Base-by-base conservation (phyloP, 1,140 invertebrate genomes). In the Meloidogyne chitwoodi region DNA sequence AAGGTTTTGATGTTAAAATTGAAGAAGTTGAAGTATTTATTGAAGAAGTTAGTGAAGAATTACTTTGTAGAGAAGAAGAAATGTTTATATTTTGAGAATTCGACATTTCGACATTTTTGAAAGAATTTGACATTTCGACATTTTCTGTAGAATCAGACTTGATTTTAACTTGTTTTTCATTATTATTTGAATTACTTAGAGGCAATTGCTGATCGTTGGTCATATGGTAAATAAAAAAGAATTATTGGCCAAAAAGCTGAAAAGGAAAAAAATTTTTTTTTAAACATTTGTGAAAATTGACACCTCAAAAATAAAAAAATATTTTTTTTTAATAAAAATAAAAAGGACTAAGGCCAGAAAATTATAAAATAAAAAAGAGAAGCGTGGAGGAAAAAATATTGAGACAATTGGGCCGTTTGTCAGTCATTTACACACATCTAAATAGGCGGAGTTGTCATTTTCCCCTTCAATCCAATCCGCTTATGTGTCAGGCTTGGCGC, bases 401-500 rank as follows among this genome's bases (percentile, higher is more conserved):
- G 70, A 31, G 70, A 44, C 38, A 31, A 44, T 48, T 24, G 68
- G 44, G 22, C 22, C 31, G 24, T n/a, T 14, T 61, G 56, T 19
- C 29, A 73, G 29, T 61, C 11, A 67, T 31, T 31, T 41, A 41
- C 65, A 31, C 65, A 41, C 48, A 34, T 5, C 22, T 24, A 19
- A 11, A 24, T 16, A 48, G 67, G 67, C 29, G 67, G 34, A 16
- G 48, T 14, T 38, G 70, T 29, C 34, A 8, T 38, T 63, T 64
- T 61, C 19, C 61, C 56, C 10, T 56, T 34, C 70, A 24, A 61
- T 34, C 38, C 70, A 73, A 73, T 73, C 70, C 56, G 70, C 70
- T 73, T 73, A 73, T 73, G 70, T 73, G 70, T 73, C 56, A 48
- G 38, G 34, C 22, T 73, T 56, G 56, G 56, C 70, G 70, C 70